phyloP scores from a whole-genome alignment of 92 coral and sea anemone species.

The Nematostella vectensis region DNA sequence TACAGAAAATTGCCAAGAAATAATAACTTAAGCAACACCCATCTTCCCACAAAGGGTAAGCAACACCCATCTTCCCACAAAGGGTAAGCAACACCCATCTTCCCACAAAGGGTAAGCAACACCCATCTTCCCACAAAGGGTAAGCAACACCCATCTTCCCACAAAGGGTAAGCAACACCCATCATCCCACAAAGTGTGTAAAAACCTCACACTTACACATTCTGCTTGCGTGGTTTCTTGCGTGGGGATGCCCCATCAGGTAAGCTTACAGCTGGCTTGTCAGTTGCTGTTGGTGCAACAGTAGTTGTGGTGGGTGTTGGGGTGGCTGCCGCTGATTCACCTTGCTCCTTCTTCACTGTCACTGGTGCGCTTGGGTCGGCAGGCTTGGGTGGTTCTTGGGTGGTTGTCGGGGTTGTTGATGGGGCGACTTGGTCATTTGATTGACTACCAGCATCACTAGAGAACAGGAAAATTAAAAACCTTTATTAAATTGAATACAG shows the following conservation, averaged over 20 bases:
- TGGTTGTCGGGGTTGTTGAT: slow-evolving; percentile 22
- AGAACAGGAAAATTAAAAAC: not conserved
- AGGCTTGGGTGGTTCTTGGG: slow-evolving; percentile 38
- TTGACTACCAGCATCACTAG: slow-evolving; percentile 83
- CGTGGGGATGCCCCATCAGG: slow-evolving; percentile 90
- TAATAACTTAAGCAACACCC: too few relatives aligned
- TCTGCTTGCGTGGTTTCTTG: slow-evolving; percentile 94
- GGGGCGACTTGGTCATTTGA: slow-evolving; percentile 42
- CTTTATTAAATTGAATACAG: too few relatives aligned
- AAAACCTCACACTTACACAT: slow-evolving; percentile 99
- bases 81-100: too few relatives aligned
- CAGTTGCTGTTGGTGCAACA: slow-evolving; percentile 39
- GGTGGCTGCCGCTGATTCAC: slow-evolving; percentile 39
- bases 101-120: too few relatives aligned
- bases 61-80: too few relatives aligned
- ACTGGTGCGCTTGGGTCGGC: slow-evolving; percentile 45
- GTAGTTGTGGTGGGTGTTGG: slow-evolving; percentile 33
- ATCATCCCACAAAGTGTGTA: too few relatives aligned
- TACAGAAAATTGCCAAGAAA: too few relatives aligned
- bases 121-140: too few relatives aligned
- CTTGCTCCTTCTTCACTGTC: slow-evolving; percentile 65
- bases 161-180: too few relatives aligned
- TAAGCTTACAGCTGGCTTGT: slow-evolving; percentile 21
- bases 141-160: too few relatives aligned
- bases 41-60: too few relatives aligned